phyloP scores from a whole-genome alignment of 2,113 vertebrate genomes.

The Bagarius yarrelli region DNA sequence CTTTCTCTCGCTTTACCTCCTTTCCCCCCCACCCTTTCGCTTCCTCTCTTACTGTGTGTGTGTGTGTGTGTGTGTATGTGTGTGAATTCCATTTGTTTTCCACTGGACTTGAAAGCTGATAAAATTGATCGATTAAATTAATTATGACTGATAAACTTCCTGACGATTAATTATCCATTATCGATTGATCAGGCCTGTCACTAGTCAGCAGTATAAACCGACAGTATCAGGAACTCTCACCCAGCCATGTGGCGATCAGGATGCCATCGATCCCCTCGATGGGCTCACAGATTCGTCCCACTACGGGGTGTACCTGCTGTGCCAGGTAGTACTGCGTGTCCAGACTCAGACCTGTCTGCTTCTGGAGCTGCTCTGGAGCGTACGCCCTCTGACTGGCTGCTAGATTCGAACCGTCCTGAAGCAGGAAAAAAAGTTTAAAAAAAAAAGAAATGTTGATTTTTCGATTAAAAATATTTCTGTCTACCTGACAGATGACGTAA shows the following conservation, averaged over 20 bases:
- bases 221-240: constrained; percentile 49
- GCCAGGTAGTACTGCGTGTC: constrained; percentile 96
- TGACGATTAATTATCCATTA: too few species aligned
- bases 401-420: constrained; percentile 90
- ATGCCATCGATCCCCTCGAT: constrained; percentile 91
- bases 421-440: background rate
- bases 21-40: too few species aligned
- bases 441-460: background rate
- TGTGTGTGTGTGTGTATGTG: too few species aligned
- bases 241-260: constrained; percentile 89
- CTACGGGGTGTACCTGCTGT: constrained; percentile 95
- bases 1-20: too few species aligned
- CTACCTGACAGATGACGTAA: constrained; percentile 95
- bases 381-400: constrained; percentile 89
- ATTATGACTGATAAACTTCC: too few species aligned
- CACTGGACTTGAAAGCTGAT: too few species aligned
- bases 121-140: too few species aligned
- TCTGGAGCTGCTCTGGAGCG: constrained; percentile 90
- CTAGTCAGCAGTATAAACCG: too few species aligned
- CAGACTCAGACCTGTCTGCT: constrained; percentile 82
- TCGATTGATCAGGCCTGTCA: too few species aligned
- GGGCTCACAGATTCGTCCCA: constrained; percentile 93
- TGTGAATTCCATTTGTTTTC: too few species aligned
- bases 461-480: background rate
- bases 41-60: too few species aligned